phyloP scores from a whole-genome alignment of 2,888 invertebrate species.

The Chydorus sphaericus region DNA sequence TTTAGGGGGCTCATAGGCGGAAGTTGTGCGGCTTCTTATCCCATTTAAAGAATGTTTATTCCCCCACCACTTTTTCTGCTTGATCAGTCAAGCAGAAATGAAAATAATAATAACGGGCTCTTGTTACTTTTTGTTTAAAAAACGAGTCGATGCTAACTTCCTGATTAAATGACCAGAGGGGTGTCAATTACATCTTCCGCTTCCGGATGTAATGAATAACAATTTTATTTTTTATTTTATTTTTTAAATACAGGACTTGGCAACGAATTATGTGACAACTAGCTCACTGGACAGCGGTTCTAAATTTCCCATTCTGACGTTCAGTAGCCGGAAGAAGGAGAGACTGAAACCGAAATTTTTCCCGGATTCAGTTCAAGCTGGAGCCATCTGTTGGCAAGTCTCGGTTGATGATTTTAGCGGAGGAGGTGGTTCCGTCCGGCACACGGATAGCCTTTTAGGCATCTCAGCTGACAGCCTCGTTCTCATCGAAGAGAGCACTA shows the following conservation, averaged over 20 bases:
- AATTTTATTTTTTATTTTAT: neutral
- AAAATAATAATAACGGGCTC: too few relatives aligned
- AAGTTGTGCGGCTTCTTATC: too few relatives aligned
- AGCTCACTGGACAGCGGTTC: conserved; percentile 68
- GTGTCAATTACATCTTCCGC: too few relatives aligned
- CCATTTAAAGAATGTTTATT: too few relatives aligned
- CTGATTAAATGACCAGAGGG: too few relatives aligned
- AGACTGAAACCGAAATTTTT: conserved; percentile 53
- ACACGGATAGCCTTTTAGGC: conserved; percentile 65
- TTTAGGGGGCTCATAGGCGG: too few relatives aligned
- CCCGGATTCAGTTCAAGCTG: conserved; percentile 54
- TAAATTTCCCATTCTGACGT: conserved; percentile 66
- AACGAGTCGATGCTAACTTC: too few relatives aligned
- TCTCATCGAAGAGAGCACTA: conserved; percentile 63
- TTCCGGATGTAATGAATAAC: too few relatives aligned
- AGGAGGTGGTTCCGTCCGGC: conserved; percentile 33
- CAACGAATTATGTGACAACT: conserved; percentile 64
- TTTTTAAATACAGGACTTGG: conserved; percentile 44
- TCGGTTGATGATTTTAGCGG: conserved; percentile 49
- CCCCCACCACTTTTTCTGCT: too few relatives aligned
- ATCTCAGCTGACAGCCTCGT: conserved; percentile 77
- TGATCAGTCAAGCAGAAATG: too few relatives aligned
- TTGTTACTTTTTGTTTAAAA: too few relatives aligned
- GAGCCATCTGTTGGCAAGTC: conserved; percentile 72
- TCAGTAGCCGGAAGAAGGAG: conserved; percentile 57